Percentiles rank a stretch among this genome's conserved stretches.
These are phyloP conservation scores for Aldrovandia affinis DNA, from an alignment of 2,797 vertebrate genomes.

Conservation along the genomic window DNA sequence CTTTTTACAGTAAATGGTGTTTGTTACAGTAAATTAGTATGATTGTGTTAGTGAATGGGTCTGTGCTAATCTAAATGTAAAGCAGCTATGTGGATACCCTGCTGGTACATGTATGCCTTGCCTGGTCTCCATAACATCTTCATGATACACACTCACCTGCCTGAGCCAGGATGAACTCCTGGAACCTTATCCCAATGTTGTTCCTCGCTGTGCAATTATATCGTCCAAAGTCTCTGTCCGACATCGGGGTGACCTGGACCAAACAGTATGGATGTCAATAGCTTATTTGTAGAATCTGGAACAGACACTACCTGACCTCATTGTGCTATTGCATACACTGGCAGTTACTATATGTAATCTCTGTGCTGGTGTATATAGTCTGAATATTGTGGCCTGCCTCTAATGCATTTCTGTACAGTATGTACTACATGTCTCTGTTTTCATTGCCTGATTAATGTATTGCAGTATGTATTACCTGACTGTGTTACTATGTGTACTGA, in stretches of 20 bases:
- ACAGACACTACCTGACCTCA: too few species aligned
- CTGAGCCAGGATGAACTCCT: constrained; percentile 92
- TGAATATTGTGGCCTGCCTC: too few species aligned
- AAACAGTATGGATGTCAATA: not conserved
- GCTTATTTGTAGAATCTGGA: not conserved
- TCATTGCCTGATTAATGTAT: too few species aligned
- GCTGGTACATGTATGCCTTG: not conserved
- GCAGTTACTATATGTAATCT: too few species aligned
- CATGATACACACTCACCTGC: constrained; percentile 82
- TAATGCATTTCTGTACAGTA: too few species aligned
- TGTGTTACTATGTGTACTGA: not conserved
- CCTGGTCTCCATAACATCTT: not conserved
- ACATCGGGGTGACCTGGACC: constrained; percentile 88
- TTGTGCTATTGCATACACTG: too few species aligned
- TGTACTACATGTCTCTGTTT: too few species aligned
- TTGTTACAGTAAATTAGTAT: not conserved
- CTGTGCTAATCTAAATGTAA: not conserved
- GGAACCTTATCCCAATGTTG: constrained; percentile 89
- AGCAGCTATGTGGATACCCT: not conserved
- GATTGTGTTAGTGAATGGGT: not conserved
- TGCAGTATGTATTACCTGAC: not conserved
- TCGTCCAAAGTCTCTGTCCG: constrained; percentile 91
- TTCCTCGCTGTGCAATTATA: constrained; percentile 98
- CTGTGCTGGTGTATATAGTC: too few species aligned
- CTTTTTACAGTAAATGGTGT: not conserved